These are phyloP conservation scores for Drosophila incognita DNA, from an alignment of 2,888 invertebrate species.

Conservation along the genomic window DNA sequence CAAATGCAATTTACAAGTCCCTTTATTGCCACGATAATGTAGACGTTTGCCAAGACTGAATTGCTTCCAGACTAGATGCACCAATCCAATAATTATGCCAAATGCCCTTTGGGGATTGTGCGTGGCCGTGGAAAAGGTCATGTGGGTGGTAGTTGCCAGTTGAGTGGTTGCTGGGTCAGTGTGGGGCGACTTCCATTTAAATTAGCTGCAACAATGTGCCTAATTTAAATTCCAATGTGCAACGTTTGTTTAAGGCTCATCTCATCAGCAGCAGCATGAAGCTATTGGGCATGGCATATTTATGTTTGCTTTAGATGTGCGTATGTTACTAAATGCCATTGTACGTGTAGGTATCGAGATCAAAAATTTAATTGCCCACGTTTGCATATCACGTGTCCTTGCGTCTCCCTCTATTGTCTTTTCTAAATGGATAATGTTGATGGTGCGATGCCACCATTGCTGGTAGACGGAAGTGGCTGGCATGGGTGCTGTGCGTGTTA, in stretches of 20 bases:
- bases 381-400: constrained; percentile 70
- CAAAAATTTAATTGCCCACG: constrained; percentile 72
- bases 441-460: constrained; percentile 1
- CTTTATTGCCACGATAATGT: constrained; percentile 69
- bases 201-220: constrained; percentile 48
- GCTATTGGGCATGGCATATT: constrained; percentile 51
- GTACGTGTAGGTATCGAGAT: constrained; percentile 39
- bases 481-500: neutral
- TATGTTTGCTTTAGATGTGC: constrained; percentile 15
- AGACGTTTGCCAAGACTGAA: constrained; percentile 57
- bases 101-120: constrained; percentile 58
- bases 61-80: constrained; percentile 44
- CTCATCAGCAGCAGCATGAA: constrained; percentile 63
- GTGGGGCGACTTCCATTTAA: constrained; percentile 32
- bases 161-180: neutral
- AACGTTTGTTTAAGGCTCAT: constrained; percentile 44
- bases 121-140: neutral
- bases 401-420: constrained; percentile 41
- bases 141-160: neutral
- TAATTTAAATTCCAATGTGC: constrained; percentile 52
- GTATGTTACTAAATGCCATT: neutral
- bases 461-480: neutral
- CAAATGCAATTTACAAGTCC: constrained; percentile 74
- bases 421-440: constrained; percentile 44
- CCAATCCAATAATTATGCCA: constrained; percentile 68